phyloP scores from a whole-genome alignment of 53 echinoderm and acorn worm species.

The Crossaster papposus region DNA sequence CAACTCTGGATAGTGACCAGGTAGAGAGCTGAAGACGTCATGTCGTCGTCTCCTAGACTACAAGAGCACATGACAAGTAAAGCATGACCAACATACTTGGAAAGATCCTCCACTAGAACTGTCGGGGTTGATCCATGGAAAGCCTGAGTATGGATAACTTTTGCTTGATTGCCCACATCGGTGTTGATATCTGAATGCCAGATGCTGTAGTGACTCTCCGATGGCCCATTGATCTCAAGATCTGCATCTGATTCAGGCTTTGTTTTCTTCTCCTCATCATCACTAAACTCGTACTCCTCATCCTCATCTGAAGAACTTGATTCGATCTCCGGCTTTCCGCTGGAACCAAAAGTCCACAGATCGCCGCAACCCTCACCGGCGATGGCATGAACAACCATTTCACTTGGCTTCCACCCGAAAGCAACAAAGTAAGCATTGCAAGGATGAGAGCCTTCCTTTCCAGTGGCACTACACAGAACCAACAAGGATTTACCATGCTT shows the following conservation, averaged over 20 bases:
- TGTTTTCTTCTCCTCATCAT: neutral
- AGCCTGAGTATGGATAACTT: slow-evolving; percentile 74
- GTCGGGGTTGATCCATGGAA: slow-evolving; percentile 70
- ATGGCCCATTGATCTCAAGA: slow-evolving; percentile 67
- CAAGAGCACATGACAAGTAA: slow-evolving; percentile 84
- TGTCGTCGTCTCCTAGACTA: slow-evolving; percentile 64
- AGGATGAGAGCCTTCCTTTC: slow-evolving; percentile 32
- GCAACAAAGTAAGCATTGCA: slow-evolving; percentile 64
- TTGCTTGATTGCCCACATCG: slow-evolving; percentile 22
- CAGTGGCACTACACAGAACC: slow-evolving; percentile 74
- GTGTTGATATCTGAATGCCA: slow-evolving; percentile 59
- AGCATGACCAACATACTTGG: slow-evolving; percentile 53
- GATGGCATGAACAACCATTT: slow-evolving; percentile 7
- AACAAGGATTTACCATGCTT: slow-evolving; percentile 53
- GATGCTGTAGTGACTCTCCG: slow-evolving; percentile 68
- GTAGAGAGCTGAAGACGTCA: slow-evolving; percentile 82
- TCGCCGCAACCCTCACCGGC: slow-evolving; percentile 16
- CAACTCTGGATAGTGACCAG: slow-evolving; percentile 63
- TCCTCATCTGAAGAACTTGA: neutral
- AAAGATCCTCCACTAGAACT: slow-evolving; percentile 53
- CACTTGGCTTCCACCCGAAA: slow-evolving; percentile 16
- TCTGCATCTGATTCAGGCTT: neutral
- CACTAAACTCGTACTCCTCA: neutral
- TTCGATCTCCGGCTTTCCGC: neutral
- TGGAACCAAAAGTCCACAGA: slow-evolving; percentile 63